These are phyloP conservation scores for Drosophila cardini DNA, from an alignment of 1,140 invertebrate species.

Conservation along the genomic window DNA sequence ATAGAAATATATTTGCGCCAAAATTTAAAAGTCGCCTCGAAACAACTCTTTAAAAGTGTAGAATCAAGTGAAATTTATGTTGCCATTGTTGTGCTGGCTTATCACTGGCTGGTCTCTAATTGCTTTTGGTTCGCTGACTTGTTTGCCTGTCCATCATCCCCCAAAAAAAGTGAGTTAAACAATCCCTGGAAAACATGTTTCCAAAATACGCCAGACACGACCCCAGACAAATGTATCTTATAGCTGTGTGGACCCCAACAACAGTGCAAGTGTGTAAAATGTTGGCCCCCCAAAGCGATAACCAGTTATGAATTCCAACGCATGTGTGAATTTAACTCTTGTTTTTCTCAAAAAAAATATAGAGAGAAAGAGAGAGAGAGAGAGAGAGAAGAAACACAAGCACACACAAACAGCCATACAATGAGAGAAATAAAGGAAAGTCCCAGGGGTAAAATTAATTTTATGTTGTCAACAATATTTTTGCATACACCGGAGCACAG, in stretches of 20 bases:
- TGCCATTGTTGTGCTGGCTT: conserved; percentile 25
- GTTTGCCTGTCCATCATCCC: conserved; percentile 8
- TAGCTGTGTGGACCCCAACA: not conserved
- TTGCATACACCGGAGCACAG: conserved; percentile 29
- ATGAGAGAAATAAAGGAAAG: conserved; percentile 9
- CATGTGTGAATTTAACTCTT: conserved; percentile 40
- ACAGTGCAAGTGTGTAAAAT: conserved; percentile 3
- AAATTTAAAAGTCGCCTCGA: conserved; percentile 8
- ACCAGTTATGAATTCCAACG: conserved; percentile 50
- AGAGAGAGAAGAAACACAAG: too few relatives aligned
- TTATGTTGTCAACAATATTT: conserved; percentile 71
- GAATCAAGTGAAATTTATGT: conserved; percentile 29
- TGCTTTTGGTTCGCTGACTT: conserved; percentile 47
- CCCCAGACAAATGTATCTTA: conserved; percentile 31
- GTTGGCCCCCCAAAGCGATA: conserved; percentile 25
- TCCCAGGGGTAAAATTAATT: conserved; percentile 62
- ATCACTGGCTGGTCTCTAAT: conserved; percentile 41
- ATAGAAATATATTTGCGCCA: not conserved
- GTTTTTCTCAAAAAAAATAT: conserved; percentile 8
- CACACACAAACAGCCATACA: too few relatives aligned
- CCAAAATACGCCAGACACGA: conserved; percentile 18
- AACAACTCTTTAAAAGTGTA: conserved; percentile 3
- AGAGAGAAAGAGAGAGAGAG: too few relatives aligned
- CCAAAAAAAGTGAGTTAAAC: not conserved
- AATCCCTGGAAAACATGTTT: conserved; percentile 20